These are phyloP conservation scores for Himalopsyche tibetana DNA, from an alignment of 2,888 invertebrate genomes.

Conservation along the genomic window DNA sequence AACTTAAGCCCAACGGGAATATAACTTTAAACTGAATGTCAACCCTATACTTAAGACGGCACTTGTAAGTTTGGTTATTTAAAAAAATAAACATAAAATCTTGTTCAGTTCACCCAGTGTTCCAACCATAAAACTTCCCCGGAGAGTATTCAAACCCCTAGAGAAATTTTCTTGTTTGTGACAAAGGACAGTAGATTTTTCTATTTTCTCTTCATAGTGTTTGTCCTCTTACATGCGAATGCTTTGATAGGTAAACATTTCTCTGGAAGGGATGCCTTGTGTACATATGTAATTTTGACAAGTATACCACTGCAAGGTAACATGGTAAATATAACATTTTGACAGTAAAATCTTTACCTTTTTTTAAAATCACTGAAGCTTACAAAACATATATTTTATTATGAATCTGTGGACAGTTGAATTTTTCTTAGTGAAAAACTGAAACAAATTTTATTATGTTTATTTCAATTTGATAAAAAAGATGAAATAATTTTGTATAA, in stretches of 20 bases:
- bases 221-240: conserved; percentile 37
- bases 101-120: conserved; percentile 34
- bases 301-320: background rate
- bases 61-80: conserved; percentile 29
- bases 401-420: too few species aligned
- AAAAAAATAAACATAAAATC: conserved; percentile 1
- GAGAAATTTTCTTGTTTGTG: conserved; percentile 47
- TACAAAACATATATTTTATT: too few species aligned
- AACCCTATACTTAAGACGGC: background rate
- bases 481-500: too few species aligned
- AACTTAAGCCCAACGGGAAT: background rate
- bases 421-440: too few species aligned
- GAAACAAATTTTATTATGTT: too few species aligned
- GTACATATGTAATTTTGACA: conserved; percentile 31
- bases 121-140: background rate
- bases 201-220: conserved; percentile 36
- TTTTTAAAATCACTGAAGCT: background rate
- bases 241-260: conserved; percentile 46
- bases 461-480: too few species aligned
- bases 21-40: background rate
- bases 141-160: conserved; percentile 35
- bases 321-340: conserved; percentile 4
- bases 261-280: background rate
- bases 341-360: background rate
- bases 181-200: conserved; percentile 46